phyloP scores from a whole-genome alignment of 2,113 vertebrate genomes.

The Centropus bengalensis region DNA sequence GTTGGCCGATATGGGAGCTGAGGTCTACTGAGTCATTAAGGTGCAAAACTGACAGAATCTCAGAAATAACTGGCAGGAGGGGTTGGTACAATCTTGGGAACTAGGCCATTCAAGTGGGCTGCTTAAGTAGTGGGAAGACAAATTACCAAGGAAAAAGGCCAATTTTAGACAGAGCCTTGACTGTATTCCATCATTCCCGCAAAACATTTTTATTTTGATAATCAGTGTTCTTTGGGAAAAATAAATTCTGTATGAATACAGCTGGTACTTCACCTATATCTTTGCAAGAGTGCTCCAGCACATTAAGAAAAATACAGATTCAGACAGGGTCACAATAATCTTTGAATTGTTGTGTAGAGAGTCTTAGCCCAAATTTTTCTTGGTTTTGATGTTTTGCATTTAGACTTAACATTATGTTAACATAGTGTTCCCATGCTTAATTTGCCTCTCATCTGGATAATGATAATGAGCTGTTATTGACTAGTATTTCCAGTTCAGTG shows the following conservation, averaged over 20 bases:
- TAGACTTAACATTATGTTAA: conserved; percentile 60
- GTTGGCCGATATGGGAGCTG: not conserved
- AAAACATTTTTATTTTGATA: not conserved
- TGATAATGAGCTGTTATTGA: conserved; percentile 74
- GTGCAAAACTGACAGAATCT: not conserved
- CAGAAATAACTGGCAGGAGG: not conserved
- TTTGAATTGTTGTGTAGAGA: not conserved
- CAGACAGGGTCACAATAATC: not conserved
- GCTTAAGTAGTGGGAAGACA: not conserved
- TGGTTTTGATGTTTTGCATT: conserved; percentile 40
- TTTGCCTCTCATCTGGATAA: conserved; percentile 75
- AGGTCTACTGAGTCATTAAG: not conserved
- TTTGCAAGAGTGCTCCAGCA: not conserved
- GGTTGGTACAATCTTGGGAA: not conserved
- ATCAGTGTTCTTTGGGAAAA: not conserved
- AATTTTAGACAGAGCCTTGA: conserved; percentile 9
- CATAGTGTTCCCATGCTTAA: conserved; percentile 59
- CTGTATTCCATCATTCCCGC: not conserved
- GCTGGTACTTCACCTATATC: not conserved
- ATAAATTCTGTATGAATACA: not conserved
- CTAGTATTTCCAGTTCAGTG: conserved; percentile 71
- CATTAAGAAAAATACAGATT: not conserved
- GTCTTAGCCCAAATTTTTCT: conserved; percentile 26
- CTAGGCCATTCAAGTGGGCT: not conserved
- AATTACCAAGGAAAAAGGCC: not conserved